Evolutionary conservation across 2,797 vertebrate species (phyloP), one percentile per base, ranked within the genome.

Genomic region (Bovichtus diacanthus): DNA sequence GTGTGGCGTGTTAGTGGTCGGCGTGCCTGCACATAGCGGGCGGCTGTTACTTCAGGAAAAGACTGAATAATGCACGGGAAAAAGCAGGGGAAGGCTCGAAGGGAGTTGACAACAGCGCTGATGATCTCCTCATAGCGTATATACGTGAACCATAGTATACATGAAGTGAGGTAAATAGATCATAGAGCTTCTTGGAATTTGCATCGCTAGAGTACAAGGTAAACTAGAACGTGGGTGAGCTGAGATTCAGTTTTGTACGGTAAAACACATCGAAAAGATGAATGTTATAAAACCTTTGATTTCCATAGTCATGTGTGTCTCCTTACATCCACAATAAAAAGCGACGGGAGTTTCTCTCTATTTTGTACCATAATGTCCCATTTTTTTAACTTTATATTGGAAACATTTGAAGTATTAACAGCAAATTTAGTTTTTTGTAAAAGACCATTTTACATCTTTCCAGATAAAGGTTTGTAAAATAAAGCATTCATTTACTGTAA

Each of bases 41-140:
- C 53, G 81, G 88, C 87, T 91, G 90, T 90, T 93, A 86, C 90
- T 93, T 92, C 87, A 89, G 91, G 84, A 95, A 85, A 81, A 86
- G 90, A 87, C 91, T 94, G 92, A 94, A 95, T 94, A 92, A 94
- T 94, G 91, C 82, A 94, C 87, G 76, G 90, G 63, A 82, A 89
- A 90, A 89, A 64, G 74, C 85, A 88, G 74, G 59, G 41, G 44
- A 72, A 61, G 46, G 68, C 82, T 87, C 25, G 55, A 44, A 84
- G 63, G 70, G 72, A 80, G 70, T 66, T 50, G 51, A 60, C 81
- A 67, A 68, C 64, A 67, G 73, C 64, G 15, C 76, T 34, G 79
- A 79, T 71, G 82, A 85, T 80, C 60, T 76, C 70, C 69, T 75
- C 77, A 62, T 49, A 81, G 23, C 71, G 29, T 58, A 68, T 74